Conservation (phyloP, 2,888 invertebrate genomes). For the Kuschelorhynchus macadamiae region DNA sequence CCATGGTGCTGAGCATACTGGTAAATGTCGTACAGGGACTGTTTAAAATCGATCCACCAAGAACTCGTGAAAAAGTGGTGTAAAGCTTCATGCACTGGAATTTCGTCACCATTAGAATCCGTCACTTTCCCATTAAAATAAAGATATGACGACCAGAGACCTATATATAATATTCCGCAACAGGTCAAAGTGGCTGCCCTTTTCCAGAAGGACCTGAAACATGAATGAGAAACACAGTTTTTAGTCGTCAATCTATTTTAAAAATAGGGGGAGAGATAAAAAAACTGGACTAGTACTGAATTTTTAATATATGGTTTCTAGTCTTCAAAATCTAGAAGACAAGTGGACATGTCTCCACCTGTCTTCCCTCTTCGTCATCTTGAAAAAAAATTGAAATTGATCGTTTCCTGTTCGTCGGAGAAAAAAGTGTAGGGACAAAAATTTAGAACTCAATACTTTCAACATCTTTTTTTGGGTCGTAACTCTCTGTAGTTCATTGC, state of each 20-base stretch:
- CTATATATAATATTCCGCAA: slow-evolving; percentile 78
- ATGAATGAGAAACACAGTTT: slow-evolving; percentile 53
- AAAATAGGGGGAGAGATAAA: background rate
- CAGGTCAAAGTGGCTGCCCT: slow-evolving; percentile 74
- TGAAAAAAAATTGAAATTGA: no score
- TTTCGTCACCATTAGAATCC: slow-evolving; percentile 83
- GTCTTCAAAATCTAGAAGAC: no score
- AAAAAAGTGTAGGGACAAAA: no score
- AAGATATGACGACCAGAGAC: slow-evolving; percentile 83
- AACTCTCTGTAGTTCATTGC: no score
- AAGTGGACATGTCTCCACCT: no score
- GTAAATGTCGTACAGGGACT: slow-evolving; percentile 81
- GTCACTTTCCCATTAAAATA: slow-evolving; percentile 91
- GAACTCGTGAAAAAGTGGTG: slow-evolving; percentile 92
- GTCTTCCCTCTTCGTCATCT: no score
- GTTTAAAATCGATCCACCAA: slow-evolving; percentile 87
- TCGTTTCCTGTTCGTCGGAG: no score
- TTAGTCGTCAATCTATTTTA: background rate
- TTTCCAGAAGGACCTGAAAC: slow-evolving; percentile 47
- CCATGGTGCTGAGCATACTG: slow-evolving; percentile 87
- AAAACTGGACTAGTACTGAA: no score
- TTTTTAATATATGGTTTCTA: no score
- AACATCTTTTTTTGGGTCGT: no score
- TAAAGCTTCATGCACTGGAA: slow-evolving; percentile 89
- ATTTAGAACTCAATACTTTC: no score